phyloP scores from a whole-genome alignment of 2,797 vertebrate genomes.

The Aselliscus stoliczkanus region DNA sequence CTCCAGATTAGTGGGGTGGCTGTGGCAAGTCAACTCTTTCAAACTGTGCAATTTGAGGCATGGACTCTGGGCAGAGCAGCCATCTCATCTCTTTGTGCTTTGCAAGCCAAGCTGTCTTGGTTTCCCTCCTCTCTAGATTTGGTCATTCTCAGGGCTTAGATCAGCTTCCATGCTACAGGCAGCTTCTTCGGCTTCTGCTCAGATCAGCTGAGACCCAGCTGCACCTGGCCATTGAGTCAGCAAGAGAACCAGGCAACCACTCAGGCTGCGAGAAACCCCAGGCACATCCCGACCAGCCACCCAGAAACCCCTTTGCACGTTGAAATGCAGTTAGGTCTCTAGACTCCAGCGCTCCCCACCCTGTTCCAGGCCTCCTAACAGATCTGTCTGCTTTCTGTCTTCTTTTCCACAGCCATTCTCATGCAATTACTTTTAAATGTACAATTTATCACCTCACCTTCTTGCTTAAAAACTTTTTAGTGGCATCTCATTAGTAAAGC shows the following conservation, averaged over 20 bases:
- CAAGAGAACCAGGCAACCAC: not conserved
- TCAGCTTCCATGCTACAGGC: not conserved
- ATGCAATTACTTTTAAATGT: not conserved
- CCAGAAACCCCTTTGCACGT: not conserved
- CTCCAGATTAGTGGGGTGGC: not conserved
- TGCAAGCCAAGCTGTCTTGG: constrained; percentile 37
- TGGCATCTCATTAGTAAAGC: not conserved
- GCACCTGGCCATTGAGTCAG: not conserved
- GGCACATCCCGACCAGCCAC: not conserved
- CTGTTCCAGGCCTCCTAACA: not conserved
- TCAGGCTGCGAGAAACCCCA: not conserved
- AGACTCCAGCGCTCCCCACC: not conserved
- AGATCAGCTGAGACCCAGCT: not conserved
- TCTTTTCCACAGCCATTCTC: not conserved
- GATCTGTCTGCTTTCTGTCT: not conserved
- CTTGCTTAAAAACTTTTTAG: not conserved
- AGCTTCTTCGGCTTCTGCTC: constrained; percentile 15
- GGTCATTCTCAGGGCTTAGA: constrained; percentile 21
- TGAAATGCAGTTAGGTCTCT: not conserved
- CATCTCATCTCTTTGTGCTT: not conserved
- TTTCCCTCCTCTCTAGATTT: constrained; percentile 44
- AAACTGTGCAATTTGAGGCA: not conserved
- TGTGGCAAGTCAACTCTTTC: not conserved
- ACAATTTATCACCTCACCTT: not conserved
- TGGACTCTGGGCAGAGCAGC: not conserved